Evolutionary conservation across 2,113 vertebrate genomes (phyloP).

Genomic region (Eulemur macaco): DNA sequence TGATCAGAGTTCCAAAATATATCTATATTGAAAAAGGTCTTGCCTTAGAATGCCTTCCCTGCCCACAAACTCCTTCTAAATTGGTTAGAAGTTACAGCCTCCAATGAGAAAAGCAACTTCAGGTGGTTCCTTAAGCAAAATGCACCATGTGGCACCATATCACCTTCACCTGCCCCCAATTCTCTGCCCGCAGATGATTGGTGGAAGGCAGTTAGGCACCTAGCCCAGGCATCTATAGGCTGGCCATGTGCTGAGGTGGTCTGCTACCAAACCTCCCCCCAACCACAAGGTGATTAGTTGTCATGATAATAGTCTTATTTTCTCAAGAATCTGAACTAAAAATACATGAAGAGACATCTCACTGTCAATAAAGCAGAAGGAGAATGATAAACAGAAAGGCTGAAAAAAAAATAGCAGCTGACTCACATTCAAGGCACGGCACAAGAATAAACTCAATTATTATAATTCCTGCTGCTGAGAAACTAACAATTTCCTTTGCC

Average conservation of each 20-base stretch:
- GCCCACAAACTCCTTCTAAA: background rate
- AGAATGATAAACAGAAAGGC: background rate
- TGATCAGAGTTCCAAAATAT: background rate
- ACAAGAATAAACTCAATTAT: background rate
- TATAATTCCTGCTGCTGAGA: background rate
- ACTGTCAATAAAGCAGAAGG: background rate
- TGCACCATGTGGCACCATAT: background rate
- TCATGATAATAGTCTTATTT: background rate
- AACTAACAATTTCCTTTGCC: background rate
- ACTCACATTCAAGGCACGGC: background rate
- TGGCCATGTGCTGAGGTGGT: background rate
- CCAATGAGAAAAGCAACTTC: background rate
- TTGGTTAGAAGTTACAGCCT: background rate
- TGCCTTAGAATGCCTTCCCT: background rate
- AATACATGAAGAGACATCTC: background rate
- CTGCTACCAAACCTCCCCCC: background rate
- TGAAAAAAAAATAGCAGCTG: background rate
- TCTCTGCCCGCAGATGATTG: background rate
- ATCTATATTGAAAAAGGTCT: background rate
- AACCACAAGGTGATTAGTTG: background rate
- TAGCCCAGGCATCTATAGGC: background rate
- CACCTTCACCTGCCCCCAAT: background rate
- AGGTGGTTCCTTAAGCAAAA: background rate
- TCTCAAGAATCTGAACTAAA: slow-evolving; percentile 27
- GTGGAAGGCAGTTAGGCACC: background rate